These are phyloP conservation scores for Stenoptilia bipunctidactyla DNA, from an alignment of 2,888 invertebrate species.

Conservation along the genomic window DNA sequence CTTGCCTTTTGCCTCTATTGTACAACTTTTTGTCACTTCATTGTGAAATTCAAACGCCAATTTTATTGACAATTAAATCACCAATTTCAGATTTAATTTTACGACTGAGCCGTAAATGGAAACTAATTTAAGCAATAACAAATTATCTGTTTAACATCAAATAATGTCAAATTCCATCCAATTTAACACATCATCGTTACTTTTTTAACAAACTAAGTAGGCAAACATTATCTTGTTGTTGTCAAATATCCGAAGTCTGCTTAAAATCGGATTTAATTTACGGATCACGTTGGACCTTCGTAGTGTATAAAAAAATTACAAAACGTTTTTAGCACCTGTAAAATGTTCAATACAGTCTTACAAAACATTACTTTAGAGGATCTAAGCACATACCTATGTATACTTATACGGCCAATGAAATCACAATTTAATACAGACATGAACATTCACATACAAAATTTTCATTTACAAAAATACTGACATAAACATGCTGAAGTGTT, in stretches of 20 bases:
- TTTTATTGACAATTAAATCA: not conserved
- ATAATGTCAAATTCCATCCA: constrained; percentile 36
- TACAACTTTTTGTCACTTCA: not conserved
- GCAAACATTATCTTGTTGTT: constrained; percentile 38
- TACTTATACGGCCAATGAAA: too few species aligned
- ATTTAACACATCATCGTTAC: constrained; percentile 41
- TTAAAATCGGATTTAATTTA: constrained; percentile 12
- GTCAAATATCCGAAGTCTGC: constrained; percentile 22
- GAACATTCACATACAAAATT: too few species aligned
- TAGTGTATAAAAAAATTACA: constrained; percentile 12
- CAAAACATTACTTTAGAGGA: too few species aligned
- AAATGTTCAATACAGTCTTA: too few species aligned
- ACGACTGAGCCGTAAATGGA: not conserved
- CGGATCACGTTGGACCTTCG: constrained; percentile 17
- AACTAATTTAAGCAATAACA: constrained; percentile 13
- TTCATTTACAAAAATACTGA: too few species aligned
- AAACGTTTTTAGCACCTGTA: too few species aligned
- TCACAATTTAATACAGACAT: too few species aligned
- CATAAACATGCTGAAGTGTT: too few species aligned
- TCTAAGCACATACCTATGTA: too few species aligned
- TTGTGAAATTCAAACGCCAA: not conserved
- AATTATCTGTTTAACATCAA: constrained; percentile 23
- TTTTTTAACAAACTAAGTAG: constrained; percentile 40
- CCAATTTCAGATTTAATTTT: not conserved
- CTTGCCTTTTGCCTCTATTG: not conserved